These are phyloP conservation scores for Nannoperca obscura DNA, from an alignment of 2,797 vertebrate species.

Conservation along the genomic window DNA sequence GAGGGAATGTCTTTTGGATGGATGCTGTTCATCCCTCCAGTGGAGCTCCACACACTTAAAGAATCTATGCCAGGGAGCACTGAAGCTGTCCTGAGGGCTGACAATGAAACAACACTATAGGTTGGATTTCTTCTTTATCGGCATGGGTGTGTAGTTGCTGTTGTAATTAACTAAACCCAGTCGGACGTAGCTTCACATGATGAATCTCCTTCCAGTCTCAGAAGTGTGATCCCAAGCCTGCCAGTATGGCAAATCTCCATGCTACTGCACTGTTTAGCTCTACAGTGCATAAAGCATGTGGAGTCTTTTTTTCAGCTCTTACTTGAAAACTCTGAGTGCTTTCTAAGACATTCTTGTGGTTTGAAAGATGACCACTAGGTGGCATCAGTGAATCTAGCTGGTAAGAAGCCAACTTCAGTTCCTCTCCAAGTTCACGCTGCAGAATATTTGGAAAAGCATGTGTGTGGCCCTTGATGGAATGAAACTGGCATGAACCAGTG, in stretches of 20 bases:
- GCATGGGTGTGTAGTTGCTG: background rate
- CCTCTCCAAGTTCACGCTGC: background rate
- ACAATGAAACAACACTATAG: too few relatives aligned
- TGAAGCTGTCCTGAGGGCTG: too few relatives aligned
- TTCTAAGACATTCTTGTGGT: background rate
- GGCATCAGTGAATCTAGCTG: constrained; percentile 67
- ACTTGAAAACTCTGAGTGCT: fast-evolving
- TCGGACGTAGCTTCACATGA: background rate
- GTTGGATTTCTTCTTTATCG: background rate
- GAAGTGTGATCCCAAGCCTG: background rate
- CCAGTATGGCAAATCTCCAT: background rate
- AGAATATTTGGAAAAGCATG: background rate
- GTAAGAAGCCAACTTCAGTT: background rate
- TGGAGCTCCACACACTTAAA: too few relatives aligned
- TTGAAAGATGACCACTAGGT: constrained; percentile 67
- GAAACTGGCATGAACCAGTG: background rate
- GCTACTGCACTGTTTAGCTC: background rate
- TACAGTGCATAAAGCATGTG: background rate
- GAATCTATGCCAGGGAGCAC: too few relatives aligned
- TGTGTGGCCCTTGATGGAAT: background rate
- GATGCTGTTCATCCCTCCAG: too few relatives aligned
- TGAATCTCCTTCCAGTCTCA: background rate
- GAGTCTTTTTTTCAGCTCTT: background rate
- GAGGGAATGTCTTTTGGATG: too few relatives aligned
- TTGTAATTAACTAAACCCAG: background rate